Conservation (phyloP, 1,140 invertebrate species). For the Mycetomoellerius zeteki region DNA sequence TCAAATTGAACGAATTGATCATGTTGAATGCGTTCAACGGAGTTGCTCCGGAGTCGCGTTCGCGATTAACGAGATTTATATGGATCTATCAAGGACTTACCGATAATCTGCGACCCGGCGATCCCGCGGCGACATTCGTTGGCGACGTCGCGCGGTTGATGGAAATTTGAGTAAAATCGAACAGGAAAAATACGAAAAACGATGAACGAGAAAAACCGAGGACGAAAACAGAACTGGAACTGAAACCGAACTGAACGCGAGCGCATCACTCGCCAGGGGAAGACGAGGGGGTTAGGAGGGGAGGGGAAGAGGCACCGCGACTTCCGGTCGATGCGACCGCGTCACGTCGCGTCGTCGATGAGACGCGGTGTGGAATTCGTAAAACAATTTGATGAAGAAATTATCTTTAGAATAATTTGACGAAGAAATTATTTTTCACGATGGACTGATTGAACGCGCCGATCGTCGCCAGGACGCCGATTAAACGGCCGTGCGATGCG, state of each 20-base stretch:
- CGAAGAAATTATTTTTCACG: background rate
- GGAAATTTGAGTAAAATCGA: conserved; percentile 19
- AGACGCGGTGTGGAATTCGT: too few species aligned
- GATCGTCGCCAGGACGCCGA: background rate
- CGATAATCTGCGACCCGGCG: background rate
- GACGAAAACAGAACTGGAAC: conserved; percentile 64
- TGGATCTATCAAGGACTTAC: background rate
- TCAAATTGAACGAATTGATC: too few species aligned
- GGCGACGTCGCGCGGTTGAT: conserved; percentile 23
- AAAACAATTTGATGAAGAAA: background rate
- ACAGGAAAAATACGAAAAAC: conserved; percentile 72
- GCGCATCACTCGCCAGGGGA: background rate
- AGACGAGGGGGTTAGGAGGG: background rate
- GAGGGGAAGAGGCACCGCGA: background rate
- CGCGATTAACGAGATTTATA: background rate
- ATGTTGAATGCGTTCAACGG: background rate
- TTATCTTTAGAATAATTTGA: background rate
- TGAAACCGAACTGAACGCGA: conserved; percentile 45
- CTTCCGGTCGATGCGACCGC: background rate
- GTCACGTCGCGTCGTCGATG: background rate
- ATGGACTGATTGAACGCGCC: background rate
- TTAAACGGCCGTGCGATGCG: background rate
- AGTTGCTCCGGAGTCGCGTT: background rate
- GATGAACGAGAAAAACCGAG: conserved; percentile 67
- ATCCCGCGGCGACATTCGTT: background rate